These are phyloP conservation scores for Sebastes diploproa DNA, from an alignment of 2,797 vertebrate species.

Conservation along the genomic window DNA sequence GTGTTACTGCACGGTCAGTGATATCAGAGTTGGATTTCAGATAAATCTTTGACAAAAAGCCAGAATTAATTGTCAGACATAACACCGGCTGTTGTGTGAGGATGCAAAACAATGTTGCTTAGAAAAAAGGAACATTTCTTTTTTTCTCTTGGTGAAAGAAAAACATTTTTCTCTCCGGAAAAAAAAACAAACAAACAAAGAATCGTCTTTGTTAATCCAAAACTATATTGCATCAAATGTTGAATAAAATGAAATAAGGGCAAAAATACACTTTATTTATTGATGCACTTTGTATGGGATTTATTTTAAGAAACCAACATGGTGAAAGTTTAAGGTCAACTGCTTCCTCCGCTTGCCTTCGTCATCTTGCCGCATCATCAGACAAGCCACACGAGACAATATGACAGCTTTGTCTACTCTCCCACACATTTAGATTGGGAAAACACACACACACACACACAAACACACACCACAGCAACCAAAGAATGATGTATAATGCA, in stretches of 20 bases:
- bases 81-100: neutral
- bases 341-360: conserved; percentile 5
- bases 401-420: conserved; percentile 1
- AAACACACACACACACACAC: neutral
- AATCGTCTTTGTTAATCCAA: neutral
- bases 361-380: neutral
- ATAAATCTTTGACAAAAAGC: conserved; percentile 4
- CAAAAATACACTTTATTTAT: neutral
- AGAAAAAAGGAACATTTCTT: conserved; percentile 15
- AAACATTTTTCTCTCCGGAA: neutral
- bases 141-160: neutral
- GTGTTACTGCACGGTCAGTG: neutral
- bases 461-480: neutral
- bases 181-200: neutral
- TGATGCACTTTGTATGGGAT: conserved; percentile 2
- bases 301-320: conserved; percentile 7
- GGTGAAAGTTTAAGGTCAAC: conserved; percentile 23
- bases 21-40: neutral
- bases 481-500: neutral
- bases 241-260: neutral
- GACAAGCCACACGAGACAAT: conserved; percentile 4
- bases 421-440: neutral
- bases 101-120: conserved; percentile 20
- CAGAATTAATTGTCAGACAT: neutral
- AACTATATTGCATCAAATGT: neutral